Base-by-base conservation (phyloP, 2,113 vertebrate genomes). In the Coptodon rendalli region DNA sequence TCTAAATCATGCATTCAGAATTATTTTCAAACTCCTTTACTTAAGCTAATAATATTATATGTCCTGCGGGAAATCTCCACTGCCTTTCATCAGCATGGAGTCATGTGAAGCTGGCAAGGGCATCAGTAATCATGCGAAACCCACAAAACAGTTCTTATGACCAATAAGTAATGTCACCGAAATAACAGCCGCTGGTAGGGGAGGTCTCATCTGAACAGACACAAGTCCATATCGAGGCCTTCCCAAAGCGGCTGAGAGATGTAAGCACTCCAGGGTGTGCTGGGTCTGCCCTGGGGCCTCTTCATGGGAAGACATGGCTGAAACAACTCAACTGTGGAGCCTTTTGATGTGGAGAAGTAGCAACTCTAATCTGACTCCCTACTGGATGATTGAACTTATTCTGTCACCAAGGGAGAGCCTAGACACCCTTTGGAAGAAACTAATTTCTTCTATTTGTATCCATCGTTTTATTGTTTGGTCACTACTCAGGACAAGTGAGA, bases 71-170 rank as follows among this genome's bases (percentile, higher is more conserved):
- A 86, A 53, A 54, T 80, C 45, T 59, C 59, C 24, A 56, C 56
- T 76, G 66, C 34, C 61, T 48, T 71, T 48, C 43, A 78, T 59
- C 81, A 56, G 82, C 86, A 85, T 83, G 34, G 76, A 93, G 90
- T 95, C 94, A 93, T 94, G 81, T 94, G 93, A 91, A 88, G 79
- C 14, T 93, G 89, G 86, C 89, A 93, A 82, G 29, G 86, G 45
- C 59, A 54, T 68, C 78, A 78, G 76, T 40, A 85, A 83, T 92
- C 84, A 92, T 89, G 82, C 12, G 3, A 86, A 91, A 76, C 78
- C 80, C 89, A 89, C 80, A 86, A 86, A 91, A 89, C 45, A 63
- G 71, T 84, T 83, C 85, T 93, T 83, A 86, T 91, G 91, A 93
- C 88, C 63, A 82, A 87, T 22, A 88, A 90, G 82, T 85, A 91